Evolutionary conservation across 2,888 invertebrate genomes (phyloP), one percentile per base, ranked within the genome.

Genomic region (Sphaeridia pumilis): DNA sequence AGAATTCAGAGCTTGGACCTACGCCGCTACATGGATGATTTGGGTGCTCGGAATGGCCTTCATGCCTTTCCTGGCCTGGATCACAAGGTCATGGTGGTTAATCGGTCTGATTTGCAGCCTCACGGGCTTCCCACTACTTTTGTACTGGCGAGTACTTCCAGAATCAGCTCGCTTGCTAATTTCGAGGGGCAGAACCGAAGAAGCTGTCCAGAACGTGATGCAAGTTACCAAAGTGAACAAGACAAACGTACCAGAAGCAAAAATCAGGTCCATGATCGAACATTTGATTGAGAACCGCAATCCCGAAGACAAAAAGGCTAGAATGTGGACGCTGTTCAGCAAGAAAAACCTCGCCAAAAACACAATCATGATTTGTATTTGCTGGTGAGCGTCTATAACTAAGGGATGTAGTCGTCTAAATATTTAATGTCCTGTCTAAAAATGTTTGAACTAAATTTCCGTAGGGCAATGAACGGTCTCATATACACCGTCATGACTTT

Each of bases 21-120:
- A 51, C 20, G 36, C 42, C 4, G 46, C 45, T 20, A 36, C 38
- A 1, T 51, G 53, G 51, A 47, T 49, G 26, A 46, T 57, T 7
- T 65, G 65, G 66, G 63, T 64, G 0, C 36, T 63, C 4, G 68
- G 69, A 35, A 65, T 67, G 59, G 66, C 66, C 17, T 27, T 64
- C 7, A 51, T 69, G 14, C 66, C 68, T 0, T 56, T 67, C 14
- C 46, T 68, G 0, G 68, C 67, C 14, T 68, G 66, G 58, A 49
- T 65, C 2, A 50, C 65, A 1, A 38, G 64, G 7, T 55, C 64
- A 49, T 69, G 68, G 68, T 59, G 66, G 25, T 44, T 60, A 1
- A 61, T 68, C 2, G 66, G 67, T 1, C 44, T 67, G 12, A 67
- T 66, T 2, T 64, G 60, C 21, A 27, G 63, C 20, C 67, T 64